phyloP scores from a whole-genome alignment of 37 sponge, comb jelly and placozoan species.

The Oopsacas minuta region DNA sequence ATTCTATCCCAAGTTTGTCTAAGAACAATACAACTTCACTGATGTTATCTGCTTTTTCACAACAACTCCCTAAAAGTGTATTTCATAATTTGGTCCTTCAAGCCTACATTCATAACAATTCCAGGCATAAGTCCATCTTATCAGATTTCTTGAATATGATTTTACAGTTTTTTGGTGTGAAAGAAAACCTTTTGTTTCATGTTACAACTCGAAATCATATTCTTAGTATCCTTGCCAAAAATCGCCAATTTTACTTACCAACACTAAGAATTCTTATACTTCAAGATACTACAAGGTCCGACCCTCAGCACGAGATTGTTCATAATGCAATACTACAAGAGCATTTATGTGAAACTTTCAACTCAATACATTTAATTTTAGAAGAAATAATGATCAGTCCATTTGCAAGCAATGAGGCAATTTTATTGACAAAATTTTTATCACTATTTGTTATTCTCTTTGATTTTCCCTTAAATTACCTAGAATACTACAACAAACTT shows the following conservation, averaged over 20 bases:
- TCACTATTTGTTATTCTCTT: neutral
- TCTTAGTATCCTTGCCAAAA: too few species aligned
- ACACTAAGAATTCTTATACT: too few species aligned
- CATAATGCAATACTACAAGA: too few species aligned
- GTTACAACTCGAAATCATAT: too few species aligned
- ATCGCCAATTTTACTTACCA: too few species aligned
- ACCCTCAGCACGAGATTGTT: too few species aligned
- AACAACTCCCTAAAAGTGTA: neutral
- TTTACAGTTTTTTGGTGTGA: neutral
- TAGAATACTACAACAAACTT: neutral
- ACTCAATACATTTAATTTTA: neutral
- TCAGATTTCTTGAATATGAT: neutral
- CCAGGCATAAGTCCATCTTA: neutral
- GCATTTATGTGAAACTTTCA: neutral
- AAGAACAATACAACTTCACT: neutral
- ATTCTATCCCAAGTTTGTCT: neutral
- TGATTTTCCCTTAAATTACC: neutral
- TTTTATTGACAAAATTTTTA: neutral
- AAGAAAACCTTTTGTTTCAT: too few species aligned
- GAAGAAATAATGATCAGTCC: neutral
- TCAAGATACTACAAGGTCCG: too few species aligned
- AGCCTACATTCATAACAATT: neutral
- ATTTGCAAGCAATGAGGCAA: neutral
- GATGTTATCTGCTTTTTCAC: neutral
- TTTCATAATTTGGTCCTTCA: neutral